Base-by-base conservation (phyloP, 2,113 vertebrate species). In the Asarcornis scutulata region DNA sequence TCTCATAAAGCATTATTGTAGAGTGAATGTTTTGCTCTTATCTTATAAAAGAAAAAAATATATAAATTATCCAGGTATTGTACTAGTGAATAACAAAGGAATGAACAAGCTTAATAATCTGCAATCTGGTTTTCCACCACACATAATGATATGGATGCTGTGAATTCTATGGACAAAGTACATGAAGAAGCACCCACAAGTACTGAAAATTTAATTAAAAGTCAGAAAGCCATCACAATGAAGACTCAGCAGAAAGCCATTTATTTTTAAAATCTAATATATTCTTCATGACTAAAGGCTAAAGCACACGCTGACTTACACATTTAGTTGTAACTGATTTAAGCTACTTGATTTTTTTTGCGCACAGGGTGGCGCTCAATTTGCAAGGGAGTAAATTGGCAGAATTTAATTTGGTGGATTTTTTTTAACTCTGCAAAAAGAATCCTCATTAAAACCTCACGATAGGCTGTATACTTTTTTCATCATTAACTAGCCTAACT, bases 391-490 rank as follows among this genome's bases (percentile, higher is more conserved):
- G 98, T 98, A 98, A 99, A 99, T 99, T 99, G 99, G 98, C 98
- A 99, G 98, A 98, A 98, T 98, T 98, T 99, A 99, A 99, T 99
- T 99, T 99, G 99, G 99, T 99, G 98, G 98, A 98, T 99, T 99
- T 99, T 99, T 48, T 21, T 99, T 97, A 98, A 98, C 97, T 98
- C 98, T 98, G 98, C 97, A 98, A 98, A 98, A 99, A 98, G 98
- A 98, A 98, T 98, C 98, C 99, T 99, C 99, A 99, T 99, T 99
- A 99, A 99, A 99, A 98, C 97, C 97, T 97, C 98, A 96, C 94
- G 92, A 98, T 98, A 97, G 97, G 96, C 98, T 98, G 98, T 98
- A 98, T 98, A 98, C 98, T 98, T 98, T 98, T 98, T 97, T 98
- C 98, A 99, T 99, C 99, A 98, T 99, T 99, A 99, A 98, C 98